Base-by-base conservation (phyloP, 2,113 vertebrate species). In the Macroglossus sobrinus region DNA sequence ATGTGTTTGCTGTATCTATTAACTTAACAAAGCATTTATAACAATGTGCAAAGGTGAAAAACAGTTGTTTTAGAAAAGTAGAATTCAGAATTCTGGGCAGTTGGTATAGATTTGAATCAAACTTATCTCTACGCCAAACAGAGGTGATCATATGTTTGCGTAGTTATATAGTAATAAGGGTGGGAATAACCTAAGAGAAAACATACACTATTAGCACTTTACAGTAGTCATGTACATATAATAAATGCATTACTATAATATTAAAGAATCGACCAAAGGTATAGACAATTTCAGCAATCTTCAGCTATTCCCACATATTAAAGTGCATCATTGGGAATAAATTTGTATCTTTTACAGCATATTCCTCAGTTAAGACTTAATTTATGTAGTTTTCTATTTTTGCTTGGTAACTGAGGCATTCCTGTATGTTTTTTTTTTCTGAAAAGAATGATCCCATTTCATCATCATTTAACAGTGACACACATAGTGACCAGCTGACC, bases 401-500 rank as follows among this genome's bases (percentile, higher is more conserved):
- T 93, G 57, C 33, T 72, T 80, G 40, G 35, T 59, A 76, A 53
- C 18, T 57, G 63, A 79, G 63, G 45, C 26, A 57, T 79, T 89
- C 22, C 18, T 72, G 13, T 55, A 64, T 71, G 33, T 50, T 33
- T 40, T 28, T 59, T 80, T 64, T 47, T 93, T 57, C 47, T 55
- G 2, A 50, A 50, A 64, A 63, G 26, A 85, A 24, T 15, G 63
- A 22, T 84, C 15, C 72, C 0, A 75, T 63, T 89, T 89, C 55
- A 80, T 75, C 22, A 61, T 68, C 22, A 38, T 84, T 92, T 94
- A 80, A 82, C 63, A 76, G 43, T 90, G 95, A 90, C 35, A 64
- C 40, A 64, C 35, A 64, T n/a, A 64, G 26, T 82, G 92, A 86
- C 33, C 18, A 63, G 63, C 45, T 76, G 47, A 79, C 16, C 19